Evolutionary conservation across 2,888 invertebrate species (phyloP), one percentile per base, ranked within the genome.

Genomic region (Onthophagus sagittarius): DNA sequence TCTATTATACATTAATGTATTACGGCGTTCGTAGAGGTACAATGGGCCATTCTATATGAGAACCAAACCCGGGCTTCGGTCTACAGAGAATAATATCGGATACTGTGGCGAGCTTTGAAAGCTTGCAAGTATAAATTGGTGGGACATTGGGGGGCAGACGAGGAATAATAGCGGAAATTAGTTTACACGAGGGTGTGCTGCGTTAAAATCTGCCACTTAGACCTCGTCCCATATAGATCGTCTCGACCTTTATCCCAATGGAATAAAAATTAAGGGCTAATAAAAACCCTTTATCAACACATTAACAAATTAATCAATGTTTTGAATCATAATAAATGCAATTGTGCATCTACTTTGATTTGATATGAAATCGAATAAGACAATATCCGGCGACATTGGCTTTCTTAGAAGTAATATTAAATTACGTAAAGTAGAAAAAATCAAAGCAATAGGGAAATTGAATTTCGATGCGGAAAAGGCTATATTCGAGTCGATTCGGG

Each of bases 151-250:
- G 23, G 67, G 15, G 31, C 32, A 67, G 67, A 67, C 67, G 67
- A 31, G 67, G 23, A 67, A 67, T 67, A 67, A 67, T 67, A 32
- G 67, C 23, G 23, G 15, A 67, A 67, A 67, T 67, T 67, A 67
- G 67, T 67, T 67, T 67, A 67, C 67, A 67, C 67, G 32, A 23
- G 67, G 67, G 67, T 15, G 67, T 67, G 67, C 67, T 67, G 32
- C 31, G 67, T 67, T 67, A 67, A 67, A 67, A 67, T 67, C 23
- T 67, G 67, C 67, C 32, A 31, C 67, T 67, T 67, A 67, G 39
- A 53, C 39, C 39, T 23, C 23, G 23, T 23, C 23, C 2, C 3
- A 11, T 53, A 53, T 53, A 53, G 39, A 53, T 53, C 39, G 39
- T 53, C 39, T 7, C 39, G 11, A 7, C 39, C 39, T 53, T 53